Evolutionary conservation across 2,797 vertebrate species (phyloP).

Genomic region (Nannoperca obscura): DNA sequence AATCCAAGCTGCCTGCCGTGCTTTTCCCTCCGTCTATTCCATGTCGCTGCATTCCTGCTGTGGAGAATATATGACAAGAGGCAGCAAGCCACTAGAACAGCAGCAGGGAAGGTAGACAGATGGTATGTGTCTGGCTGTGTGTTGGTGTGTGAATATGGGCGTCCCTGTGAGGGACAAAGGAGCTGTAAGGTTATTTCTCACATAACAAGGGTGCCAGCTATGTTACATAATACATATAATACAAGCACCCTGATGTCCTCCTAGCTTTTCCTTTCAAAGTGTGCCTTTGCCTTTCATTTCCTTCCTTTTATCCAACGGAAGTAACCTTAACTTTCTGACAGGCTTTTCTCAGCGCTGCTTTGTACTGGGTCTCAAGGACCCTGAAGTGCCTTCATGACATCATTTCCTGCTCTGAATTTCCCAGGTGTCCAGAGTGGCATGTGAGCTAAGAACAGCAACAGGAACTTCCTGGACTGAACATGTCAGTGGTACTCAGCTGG

Average conservation of each 20-base stretch:
- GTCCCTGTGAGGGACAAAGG: constrained; percentile 47
- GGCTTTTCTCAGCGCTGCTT: constrained; percentile 47
- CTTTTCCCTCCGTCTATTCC: constrained; percentile 44
- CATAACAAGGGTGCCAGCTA: constrained; percentile 54
- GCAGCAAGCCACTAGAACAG: constrained; percentile 37
- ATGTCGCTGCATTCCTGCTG: constrained; percentile 58
- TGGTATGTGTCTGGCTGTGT: constrained; percentile 52
- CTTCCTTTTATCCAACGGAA: constrained; percentile 53
- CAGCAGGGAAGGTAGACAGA: constrained; percentile 60
- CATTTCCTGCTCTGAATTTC: constrained; percentile 78
- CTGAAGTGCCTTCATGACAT: constrained; percentile 67
- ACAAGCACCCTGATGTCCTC: constrained; percentile 42
- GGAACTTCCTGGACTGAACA: constrained; percentile 64
- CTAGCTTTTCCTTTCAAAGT: constrained; percentile 19
- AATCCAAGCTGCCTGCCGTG: constrained; percentile 63
- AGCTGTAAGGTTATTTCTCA: constrained; percentile 58
- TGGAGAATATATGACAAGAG: constrained; percentile 61
- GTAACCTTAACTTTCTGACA: constrained; percentile 50
- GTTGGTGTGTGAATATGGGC: constrained; percentile 37
- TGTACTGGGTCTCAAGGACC: constrained; percentile 51
- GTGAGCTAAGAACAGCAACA: constrained; percentile 74
- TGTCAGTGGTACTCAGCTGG: constrained; percentile 54
- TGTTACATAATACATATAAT: constrained; percentile 55
- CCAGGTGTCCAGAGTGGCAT: constrained; percentile 62
- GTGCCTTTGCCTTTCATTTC: constrained; percentile 55